These are phyloP conservation scores for Petrocephalus sullivani DNA, from an alignment of 2,797 vertebrate genomes.

Conservation along the genomic window DNA sequence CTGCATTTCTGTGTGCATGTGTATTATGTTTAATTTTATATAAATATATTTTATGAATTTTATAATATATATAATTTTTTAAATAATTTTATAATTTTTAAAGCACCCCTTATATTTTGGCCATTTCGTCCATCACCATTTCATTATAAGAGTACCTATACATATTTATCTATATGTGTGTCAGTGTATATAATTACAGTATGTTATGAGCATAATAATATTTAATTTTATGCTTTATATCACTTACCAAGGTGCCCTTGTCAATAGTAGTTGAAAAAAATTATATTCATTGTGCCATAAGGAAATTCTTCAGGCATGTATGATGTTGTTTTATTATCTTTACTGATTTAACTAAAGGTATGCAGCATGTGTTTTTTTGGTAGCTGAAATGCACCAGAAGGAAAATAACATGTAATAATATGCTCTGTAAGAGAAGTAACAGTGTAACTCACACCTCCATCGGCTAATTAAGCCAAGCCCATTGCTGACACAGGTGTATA, in stretches of 20 bases:
- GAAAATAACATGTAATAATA: background rate
- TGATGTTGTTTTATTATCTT: background rate
- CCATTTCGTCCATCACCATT: background rate
- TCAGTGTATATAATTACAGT: background rate
- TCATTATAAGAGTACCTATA: background rate
- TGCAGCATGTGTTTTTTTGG: background rate
- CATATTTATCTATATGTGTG: background rate
- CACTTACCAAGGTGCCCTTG: background rate
- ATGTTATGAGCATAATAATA: background rate
- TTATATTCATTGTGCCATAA: background rate
- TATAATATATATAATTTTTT: background rate
- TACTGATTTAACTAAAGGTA: background rate
- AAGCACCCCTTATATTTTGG: background rate
- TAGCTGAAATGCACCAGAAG: background rate
- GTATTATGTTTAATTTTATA: no score
- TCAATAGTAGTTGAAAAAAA: background rate
- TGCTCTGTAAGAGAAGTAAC: background rate
- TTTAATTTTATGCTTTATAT: background rate
- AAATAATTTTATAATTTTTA: background rate
- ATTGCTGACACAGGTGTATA: background rate
- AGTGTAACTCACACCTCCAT: background rate
- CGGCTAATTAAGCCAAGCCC: background rate
- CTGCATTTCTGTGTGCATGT: background rate
- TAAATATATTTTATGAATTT: background rate
- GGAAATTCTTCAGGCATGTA: background rate